phyloP scores from a whole-genome alignment of 2,888 invertebrate species.

The Phanerotoma sp. region DNA sequence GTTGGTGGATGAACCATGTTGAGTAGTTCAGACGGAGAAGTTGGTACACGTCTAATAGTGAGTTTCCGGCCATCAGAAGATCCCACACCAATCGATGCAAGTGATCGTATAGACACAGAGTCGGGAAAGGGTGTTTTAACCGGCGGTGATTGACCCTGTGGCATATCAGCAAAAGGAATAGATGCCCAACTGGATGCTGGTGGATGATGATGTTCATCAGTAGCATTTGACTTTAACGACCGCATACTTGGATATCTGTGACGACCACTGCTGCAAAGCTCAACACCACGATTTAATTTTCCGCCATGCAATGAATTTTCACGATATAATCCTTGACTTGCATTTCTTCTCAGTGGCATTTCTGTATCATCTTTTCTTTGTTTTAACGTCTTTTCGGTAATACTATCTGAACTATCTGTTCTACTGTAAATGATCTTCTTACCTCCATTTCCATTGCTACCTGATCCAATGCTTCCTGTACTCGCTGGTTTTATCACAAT shows the following conservation, averaged over 20 bases:
- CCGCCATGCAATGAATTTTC: conserved; percentile 34
- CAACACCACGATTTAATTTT: conserved; percentile 32
- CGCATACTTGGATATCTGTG: conserved; percentile 48
- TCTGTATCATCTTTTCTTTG: conserved; percentile 14
- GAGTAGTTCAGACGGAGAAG: conserved; percentile 81
- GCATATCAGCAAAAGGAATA: conserved; percentile 65
- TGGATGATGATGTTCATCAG: conserved; percentile 33
- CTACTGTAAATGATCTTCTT: conserved; percentile 37
- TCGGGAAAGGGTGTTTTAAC: conserved; percentile 54
- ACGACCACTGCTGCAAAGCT: conserved; percentile 35
- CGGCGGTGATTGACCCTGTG: conserved; percentile 35
- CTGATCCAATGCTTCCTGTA: conserved; percentile 5
- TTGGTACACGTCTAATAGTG: conserved; percentile 81
- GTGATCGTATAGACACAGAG: conserved; percentile 74
- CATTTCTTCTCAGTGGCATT: not conserved
- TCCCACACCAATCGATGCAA: conserved; percentile 85
- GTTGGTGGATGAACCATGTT: conserved; percentile 83
- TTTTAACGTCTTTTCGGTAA: conserved; percentile 37
- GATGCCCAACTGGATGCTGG: conserved; percentile 53
- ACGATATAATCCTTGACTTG: conserved; percentile 22
- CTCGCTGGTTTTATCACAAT: conserved; percentile 24
- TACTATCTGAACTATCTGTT: conserved; percentile 44
- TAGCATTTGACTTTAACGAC: conserved; percentile 45
- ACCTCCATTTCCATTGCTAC: conserved; percentile 11
- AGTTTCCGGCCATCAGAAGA: conserved; percentile 85